Conservation (phyloP, 2,888 invertebrate genomes). For the Pheosia gnoma region DNA sequence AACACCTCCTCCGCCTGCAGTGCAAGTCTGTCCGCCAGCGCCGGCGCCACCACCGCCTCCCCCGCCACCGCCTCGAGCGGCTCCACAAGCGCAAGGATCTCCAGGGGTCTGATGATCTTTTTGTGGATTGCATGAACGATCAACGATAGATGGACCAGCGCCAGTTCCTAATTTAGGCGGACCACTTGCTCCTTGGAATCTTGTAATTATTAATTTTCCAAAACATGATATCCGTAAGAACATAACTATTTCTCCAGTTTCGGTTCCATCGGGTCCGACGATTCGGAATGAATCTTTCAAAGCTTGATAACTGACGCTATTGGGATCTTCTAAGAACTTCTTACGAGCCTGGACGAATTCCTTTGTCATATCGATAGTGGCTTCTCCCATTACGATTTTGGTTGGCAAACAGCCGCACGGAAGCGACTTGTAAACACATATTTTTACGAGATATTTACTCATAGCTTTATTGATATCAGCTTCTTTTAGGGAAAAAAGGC, state of each 20-base stretch:
- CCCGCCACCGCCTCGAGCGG: conserved; percentile 40
- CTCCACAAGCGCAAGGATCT: conserved; percentile 72
- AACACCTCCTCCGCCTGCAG: conserved; percentile 35
- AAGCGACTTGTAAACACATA: conserved; percentile 84
- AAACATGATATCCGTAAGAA: conserved; percentile 87
- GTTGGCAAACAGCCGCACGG: conserved; percentile 86
- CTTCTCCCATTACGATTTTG: conserved; percentile 84
- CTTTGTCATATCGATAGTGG: conserved; percentile 84
- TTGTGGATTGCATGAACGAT: conserved; percentile 66
- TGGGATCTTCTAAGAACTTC: conserved; percentile 73
- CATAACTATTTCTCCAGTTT: conserved; percentile 84
- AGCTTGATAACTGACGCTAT: conserved; percentile 80
- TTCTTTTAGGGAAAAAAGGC: conserved; percentile 86
- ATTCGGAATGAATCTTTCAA: conserved; percentile 85
- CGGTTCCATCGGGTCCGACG: conserved; percentile 70
- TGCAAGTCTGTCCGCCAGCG: conserved; percentile 31
- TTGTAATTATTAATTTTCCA: conserved; percentile 86
- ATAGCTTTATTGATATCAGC: conserved; percentile 79
- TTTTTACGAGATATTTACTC: conserved; percentile 81
- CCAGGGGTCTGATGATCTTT: conserved; percentile 58
- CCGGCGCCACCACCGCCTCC: conserved; percentile 22
- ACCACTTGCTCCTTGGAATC: conserved; percentile 81
- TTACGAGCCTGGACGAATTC: conserved; percentile 84
- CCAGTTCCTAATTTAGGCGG: conserved; percentile 54
- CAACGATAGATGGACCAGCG: conserved; percentile 49